phyloP scores from a whole-genome alignment of 1,140 invertebrate genomes.

The Panulirus ornatus region DNA sequence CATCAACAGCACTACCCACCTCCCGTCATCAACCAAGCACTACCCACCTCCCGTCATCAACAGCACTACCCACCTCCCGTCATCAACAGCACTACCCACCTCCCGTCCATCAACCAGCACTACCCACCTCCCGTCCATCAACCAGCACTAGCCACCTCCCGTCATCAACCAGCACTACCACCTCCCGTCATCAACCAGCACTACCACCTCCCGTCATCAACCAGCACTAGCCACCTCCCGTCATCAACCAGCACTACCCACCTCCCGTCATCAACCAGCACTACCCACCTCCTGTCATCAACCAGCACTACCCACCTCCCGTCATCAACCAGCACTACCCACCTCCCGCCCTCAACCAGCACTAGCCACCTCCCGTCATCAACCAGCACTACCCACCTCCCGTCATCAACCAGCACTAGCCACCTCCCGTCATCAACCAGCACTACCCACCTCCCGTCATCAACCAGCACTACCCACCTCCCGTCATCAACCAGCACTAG shows the following conservation, averaged over 20 bases:
- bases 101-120: background rate
- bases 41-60: slow-evolving; percentile 15
- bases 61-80: background rate
- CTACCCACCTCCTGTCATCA: background rate
- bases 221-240: background rate
- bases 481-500: background rate
- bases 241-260: too few relatives aligned
- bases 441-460: background rate
- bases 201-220: background rate
- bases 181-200: too few relatives aligned
- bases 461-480: background rate
- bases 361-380: slow-evolving; percentile 24
- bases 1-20: too few relatives aligned
- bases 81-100: too few relatives aligned
- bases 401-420: too few relatives aligned
- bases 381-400: background rate
- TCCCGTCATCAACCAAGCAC: background rate
- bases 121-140: background rate
- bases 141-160: too few relatives aligned
- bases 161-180: background rate
- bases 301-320: too few relatives aligned
- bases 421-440: background rate
- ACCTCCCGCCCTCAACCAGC: too few relatives aligned
- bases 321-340: background rate
- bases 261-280: background rate